Evolutionary conservation across 2,888 invertebrate genomes (phyloP), one percentile per base, ranked within the genome.

Genomic region (Drosophila merina): DNA sequence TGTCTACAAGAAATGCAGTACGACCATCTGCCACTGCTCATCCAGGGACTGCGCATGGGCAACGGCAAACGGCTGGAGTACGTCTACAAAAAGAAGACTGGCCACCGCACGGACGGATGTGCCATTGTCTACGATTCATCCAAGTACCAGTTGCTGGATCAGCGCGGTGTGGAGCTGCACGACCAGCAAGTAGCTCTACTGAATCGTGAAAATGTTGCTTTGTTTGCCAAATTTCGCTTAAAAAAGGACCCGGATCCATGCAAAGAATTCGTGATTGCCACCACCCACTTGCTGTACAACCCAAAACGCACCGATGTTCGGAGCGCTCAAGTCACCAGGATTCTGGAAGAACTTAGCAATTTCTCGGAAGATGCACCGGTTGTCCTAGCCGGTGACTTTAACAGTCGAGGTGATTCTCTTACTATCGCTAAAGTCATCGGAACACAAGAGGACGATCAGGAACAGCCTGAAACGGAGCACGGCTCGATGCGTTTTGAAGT

Each of bases 231-330:
- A 89, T 93, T 99, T 62, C 91, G 92, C 12, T 42, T 81, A 1
- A 93, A 92, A 66, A 86, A 91, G 0, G 79, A 92, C 12, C 1
- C 56, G 92, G 93, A 0, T 77, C 92, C 90, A 0, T 78, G 92
- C 0, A 92, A 92, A 1, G 92, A 94, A 6, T 91, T 98, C 42
- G 93, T 97, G 54, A 94, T 99, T 0, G 97, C 97, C 3, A 99
- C 97, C 9, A 99, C 99, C 0, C 99, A 99, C 92, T 93, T 99
- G 48, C 92, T 99, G 8, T 99, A 96, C 91, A 99, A 99, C 93
- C 98, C 97, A 0, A 94, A 93, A 76, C 93, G 99, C 40, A 95
- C 96, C 20, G 99, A 99, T 90, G 95, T 99, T 0, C 94, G 98
- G 77, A 92, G 99, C 31, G 98, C 97, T 0, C 99, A 99, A 92